Conservation (phyloP, 2,797 vertebrate species). For the Ctenosaura bakeri region DNA sequence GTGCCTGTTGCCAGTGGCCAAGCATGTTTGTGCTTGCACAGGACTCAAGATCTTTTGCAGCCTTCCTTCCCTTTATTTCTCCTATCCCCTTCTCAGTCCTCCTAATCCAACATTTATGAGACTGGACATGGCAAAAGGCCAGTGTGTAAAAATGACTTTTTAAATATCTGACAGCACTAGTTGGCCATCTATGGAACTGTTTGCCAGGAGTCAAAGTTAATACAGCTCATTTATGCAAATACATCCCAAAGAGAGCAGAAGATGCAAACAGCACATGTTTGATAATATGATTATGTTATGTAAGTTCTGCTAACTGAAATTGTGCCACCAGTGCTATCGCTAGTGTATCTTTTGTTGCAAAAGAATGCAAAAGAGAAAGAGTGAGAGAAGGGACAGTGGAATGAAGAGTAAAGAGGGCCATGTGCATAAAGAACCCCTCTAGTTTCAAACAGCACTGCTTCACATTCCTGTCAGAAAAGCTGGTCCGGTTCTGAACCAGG, state of each 20-base stretch:
- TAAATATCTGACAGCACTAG: neutral
- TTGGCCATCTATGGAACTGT: slow-evolving; percentile 10
- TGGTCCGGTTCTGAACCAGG: neutral
- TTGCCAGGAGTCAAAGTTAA: neutral
- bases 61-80: slow-evolving; percentile 1
- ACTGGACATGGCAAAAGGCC: neutral
- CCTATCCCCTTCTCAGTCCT: neutral
- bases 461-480: neutral
- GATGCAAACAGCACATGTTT: neutral
- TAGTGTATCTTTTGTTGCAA: neutral
- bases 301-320: neutral
- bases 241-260: neutral
- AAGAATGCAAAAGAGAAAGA: neutral
- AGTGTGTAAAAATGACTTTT: slow-evolving; percentile 28
- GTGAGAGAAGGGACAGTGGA: neutral
- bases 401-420: neutral
- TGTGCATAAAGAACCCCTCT: neutral
- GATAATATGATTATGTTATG: neutral
- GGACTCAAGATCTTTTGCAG: neutral
- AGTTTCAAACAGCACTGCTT: neutral
- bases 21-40: slow-evolving; percentile 29
- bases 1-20: slow-evolving; percentile 33
- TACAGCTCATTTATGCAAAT: slow-evolving; percentile 1
- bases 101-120: slow-evolving; percentile 29
- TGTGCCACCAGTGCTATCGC: neutral